Percentiles rank a stretch among this genome's conserved stretches.
phyloP scores from a whole-genome alignment of 2,113 vertebrate species.

The Anser cygnoides region DNA sequence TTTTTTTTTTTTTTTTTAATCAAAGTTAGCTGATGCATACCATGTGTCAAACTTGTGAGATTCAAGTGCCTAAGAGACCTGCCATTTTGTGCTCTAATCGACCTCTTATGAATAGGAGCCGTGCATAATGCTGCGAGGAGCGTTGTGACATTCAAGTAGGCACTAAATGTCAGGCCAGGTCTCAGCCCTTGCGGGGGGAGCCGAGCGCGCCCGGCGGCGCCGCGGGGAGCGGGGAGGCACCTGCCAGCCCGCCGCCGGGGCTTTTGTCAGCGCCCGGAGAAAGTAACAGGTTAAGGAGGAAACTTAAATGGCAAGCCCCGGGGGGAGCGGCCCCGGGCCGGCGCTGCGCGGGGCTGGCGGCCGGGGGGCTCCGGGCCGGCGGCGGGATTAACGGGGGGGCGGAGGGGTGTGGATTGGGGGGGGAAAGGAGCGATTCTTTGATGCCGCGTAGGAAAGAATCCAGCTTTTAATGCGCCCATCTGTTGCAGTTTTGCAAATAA shows the following conservation, averaged over 20 bases:
- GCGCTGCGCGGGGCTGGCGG: neutral
- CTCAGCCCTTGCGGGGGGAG: constrained; percentile 65
- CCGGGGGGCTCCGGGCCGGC: neutral
- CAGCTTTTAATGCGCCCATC: constrained; percentile 68
- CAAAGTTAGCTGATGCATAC: constrained; percentile 78
- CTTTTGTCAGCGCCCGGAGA: constrained; percentile 32
- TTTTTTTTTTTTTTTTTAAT: constrained; percentile 34
- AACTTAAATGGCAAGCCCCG: constrained; percentile 26
- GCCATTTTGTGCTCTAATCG: constrained; percentile 93
- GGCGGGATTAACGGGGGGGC: neutral
- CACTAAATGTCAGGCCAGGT: constrained; percentile 77
- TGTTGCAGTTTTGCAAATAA: constrained; percentile 74
- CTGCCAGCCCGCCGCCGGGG: constrained; percentile 21
- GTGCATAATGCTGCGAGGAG: constrained; percentile 78
- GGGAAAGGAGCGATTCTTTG: constrained; percentile 24
- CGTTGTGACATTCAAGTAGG: constrained; percentile 79
- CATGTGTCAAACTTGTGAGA: constrained; percentile 86
- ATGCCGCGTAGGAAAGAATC: constrained; percentile 55
- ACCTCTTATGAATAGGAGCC: constrained; percentile 82
- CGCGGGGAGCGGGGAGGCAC: constrained; percentile 21
- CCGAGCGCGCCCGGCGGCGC: neutral
- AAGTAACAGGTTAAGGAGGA: constrained; percentile 78
- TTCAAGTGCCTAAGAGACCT: constrained; percentile 87
- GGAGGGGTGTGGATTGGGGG: neutral
- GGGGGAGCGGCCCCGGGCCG: constrained; percentile 15